Evolutionary conservation across 2,797 vertebrate species (phyloP).

Genomic region (Premnoplex brunnescens): DNA sequence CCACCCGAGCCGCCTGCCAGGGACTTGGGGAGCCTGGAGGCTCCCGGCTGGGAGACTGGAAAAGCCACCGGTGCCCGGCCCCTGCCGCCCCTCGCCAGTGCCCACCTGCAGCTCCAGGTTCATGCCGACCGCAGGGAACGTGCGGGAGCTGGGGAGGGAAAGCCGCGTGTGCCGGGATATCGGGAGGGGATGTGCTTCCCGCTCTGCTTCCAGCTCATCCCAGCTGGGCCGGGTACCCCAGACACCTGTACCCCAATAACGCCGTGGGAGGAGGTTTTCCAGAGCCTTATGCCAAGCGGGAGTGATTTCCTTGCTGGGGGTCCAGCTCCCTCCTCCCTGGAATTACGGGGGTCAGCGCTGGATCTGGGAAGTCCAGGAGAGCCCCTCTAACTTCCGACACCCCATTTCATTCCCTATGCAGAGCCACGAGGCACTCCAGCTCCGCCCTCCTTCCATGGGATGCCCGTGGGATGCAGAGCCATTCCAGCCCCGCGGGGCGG

Average conservation of each 20-base stretch:
- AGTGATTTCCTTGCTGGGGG: neutral
- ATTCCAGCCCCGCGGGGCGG: rapidly evolving
- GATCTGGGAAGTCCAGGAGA: neutral
- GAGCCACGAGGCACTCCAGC: rapidly evolving
- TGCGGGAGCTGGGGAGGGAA: neutral
- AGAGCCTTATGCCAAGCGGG: neutral
- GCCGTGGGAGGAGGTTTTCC: neutral
- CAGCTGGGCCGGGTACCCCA: neutral
- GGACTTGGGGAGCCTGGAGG: constrained; percentile 17
- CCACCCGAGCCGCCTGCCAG: neutral
- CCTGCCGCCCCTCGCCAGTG: neutral
- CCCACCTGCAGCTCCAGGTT: neutral
- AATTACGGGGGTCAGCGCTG: rapidly evolving
- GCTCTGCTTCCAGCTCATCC: neutral
- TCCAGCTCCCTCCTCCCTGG: neutral
- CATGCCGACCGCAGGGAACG: rapidly evolving
- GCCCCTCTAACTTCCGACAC: neutral
- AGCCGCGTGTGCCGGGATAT: rapidly evolving
- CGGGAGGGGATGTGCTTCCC: rapidly evolving
- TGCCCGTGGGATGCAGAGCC: rapidly evolving
- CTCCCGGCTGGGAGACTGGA: neutral
- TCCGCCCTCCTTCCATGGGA: rapidly evolving
- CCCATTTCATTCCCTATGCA: neutral
- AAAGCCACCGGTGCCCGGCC: neutral
- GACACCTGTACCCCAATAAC: rapidly evolving